Percentiles rank a stretch among this genome's conserved stretches.
Evolutionary conservation across 2,888 invertebrate genomes (phyloP).

Genomic region (Esperia sulphurella): DNA sequence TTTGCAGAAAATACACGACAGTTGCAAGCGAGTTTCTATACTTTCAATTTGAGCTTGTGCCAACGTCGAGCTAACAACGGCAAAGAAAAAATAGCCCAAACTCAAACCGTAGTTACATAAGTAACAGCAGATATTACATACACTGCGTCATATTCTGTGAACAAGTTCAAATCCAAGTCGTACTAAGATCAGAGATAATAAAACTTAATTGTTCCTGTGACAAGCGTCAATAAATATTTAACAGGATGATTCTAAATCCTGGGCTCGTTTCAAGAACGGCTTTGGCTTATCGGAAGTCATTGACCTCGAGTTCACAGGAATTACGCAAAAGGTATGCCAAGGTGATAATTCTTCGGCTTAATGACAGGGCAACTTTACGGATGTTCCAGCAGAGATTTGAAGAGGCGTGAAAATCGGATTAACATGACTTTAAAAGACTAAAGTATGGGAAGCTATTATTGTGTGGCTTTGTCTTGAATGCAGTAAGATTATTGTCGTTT

Average conservation of each 20-base stretch:
- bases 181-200: neutral
- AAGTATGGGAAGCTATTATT: neutral
- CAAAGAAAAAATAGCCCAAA: slow-evolving; percentile 71
- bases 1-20: neutral
- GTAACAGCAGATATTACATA: slow-evolving; percentile 12
- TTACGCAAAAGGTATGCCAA: slow-evolving; percentile 59
- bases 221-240: neutral
- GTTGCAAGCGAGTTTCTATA: neutral
- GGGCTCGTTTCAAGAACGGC: neutral
- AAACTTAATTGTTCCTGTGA: neutral
- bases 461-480: neutral
- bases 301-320: slow-evolving; percentile 49
- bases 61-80: slow-evolving; percentile 61
- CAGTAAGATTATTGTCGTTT: neutral
- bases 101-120: slow-evolving; percentile 48
- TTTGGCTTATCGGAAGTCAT: slow-evolving; percentile 50
- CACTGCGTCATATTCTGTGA: slow-evolving; percentile 10
- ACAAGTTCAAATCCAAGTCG: neutral
- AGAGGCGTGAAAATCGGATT: slow-evolving; percentile 6
- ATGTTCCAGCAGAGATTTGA: slow-evolving; percentile 8
- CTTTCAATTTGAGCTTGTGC: slow-evolving; percentile 50
- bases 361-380: slow-evolving; percentile 33
- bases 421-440: slow-evolving; percentile 1
- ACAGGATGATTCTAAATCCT: neutral
- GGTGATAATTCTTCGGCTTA: slow-evolving; percentile 50